These are phyloP conservation scores for Ips nitidus DNA, from an alignment of 1,140 invertebrate genomes.

Conservation along the genomic window DNA sequence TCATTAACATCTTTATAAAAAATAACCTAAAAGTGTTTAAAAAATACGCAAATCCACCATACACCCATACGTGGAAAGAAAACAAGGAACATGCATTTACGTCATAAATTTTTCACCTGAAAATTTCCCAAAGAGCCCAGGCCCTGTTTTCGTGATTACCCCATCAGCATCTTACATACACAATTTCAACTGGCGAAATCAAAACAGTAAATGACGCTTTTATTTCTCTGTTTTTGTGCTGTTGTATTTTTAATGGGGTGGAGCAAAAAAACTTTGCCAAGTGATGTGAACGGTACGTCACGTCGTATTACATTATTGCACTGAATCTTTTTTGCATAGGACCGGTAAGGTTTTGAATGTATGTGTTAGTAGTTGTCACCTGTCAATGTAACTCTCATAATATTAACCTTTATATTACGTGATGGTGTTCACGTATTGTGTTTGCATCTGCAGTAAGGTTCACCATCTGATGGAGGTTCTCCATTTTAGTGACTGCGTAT, in stretches of 20 bases:
- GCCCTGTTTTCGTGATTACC: constrained; percentile 13
- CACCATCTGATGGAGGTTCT: too few species aligned
- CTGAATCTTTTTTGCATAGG: neutral
- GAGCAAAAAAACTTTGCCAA: neutral
- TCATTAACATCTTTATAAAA: neutral
- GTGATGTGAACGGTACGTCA: neutral
- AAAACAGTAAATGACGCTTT: constrained; percentile 24
- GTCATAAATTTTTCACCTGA: constrained; percentile 8
- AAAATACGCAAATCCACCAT: neutral
- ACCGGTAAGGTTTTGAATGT: neutral
- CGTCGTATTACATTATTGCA: neutral
- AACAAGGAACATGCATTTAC: neutral
- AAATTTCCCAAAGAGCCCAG: constrained; percentile 2
- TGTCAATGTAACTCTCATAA: neutral
- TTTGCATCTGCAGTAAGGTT: too few species aligned
- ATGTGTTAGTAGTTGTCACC: neutral
- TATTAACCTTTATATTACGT: too few species aligned
- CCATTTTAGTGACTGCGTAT: too few species aligned
- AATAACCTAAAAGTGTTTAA: neutral
- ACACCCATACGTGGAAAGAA: neutral
- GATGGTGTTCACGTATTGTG: too few species aligned
- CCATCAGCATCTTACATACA: constrained; percentile 19
- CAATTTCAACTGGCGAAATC: constrained; percentile 21
- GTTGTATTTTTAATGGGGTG: constrained; percentile 17
- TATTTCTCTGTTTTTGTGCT: constrained; percentile 5